These are phyloP conservation scores for Molanna angustata DNA, from an alignment of 2,888 invertebrate species.

Conservation along the genomic window DNA sequence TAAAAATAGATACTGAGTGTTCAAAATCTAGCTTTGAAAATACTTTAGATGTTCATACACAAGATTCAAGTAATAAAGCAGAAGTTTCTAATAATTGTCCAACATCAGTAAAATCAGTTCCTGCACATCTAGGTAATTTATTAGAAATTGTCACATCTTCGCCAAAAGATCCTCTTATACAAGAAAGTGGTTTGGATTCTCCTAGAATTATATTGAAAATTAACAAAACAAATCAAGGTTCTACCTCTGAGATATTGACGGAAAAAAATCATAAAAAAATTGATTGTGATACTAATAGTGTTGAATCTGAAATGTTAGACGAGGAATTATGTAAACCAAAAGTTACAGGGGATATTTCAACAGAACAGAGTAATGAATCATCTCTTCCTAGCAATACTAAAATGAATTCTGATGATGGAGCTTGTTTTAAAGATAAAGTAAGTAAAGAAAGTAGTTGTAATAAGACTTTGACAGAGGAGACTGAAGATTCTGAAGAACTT, in stretches of 20 bases:
- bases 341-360: slow-evolving; percentile 33
- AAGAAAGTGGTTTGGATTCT: slow-evolving; percentile 52
- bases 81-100: too few relatives aligned
- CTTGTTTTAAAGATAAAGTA: slow-evolving; percentile 54
- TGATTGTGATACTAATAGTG: slow-evolving; percentile 14
- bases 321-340: slow-evolving; percentile 33
- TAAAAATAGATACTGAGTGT: too few relatives aligned
- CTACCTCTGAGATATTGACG: slow-evolving; percentile 52
- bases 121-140: slow-evolving; percentile 41
- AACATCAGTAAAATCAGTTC: slow-evolving; percentile 44
- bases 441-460: slow-evolving; percentile 45
- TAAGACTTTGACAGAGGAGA: slow-evolving; percentile 35
- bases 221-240: slow-evolving; percentile 58
- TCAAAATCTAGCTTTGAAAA: too few relatives aligned
- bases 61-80: too few relatives aligned
- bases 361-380: slow-evolving; percentile 39
- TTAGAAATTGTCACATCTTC: slow-evolving; percentile 49
- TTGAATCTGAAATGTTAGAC: background rate
- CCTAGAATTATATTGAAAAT: slow-evolving; percentile 64
- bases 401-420: slow-evolving; percentile 37
- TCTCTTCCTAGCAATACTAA: slow-evolving; percentile 39
- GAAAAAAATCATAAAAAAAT: slow-evolving; percentile 25
- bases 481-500: slow-evolving; percentile 15
- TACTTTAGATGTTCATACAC: too few relatives aligned
- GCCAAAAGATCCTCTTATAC: too few relatives aligned